Evolutionary conservation across 1,140 invertebrate genomes (phyloP).

Genomic region (Caenorhabditis briggsae): DNA sequence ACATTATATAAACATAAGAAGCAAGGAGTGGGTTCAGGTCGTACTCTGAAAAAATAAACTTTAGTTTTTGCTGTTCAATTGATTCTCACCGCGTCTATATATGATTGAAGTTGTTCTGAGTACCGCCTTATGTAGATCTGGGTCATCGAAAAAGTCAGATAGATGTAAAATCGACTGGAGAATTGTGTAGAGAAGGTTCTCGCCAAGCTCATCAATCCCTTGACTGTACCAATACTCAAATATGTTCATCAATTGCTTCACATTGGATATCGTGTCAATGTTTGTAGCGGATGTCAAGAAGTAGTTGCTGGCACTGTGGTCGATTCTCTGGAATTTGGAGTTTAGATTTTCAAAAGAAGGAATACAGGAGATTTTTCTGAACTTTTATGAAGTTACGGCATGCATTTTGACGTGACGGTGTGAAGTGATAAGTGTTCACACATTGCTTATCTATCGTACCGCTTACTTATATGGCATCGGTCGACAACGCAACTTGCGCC

Average conservation of each 20-base stretch:
- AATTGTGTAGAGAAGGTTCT: background rate
- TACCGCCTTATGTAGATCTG: constrained; percentile 9
- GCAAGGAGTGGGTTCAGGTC: constrained; percentile 12
- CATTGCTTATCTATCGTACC: too few relatives aligned
- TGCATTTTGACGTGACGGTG: too few relatives aligned
- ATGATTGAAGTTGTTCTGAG: constrained; percentile 7
- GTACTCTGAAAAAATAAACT: background rate
- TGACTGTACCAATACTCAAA: constrained; percentile 50
- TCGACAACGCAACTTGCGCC: too few relatives aligned
- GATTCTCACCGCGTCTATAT: background rate
- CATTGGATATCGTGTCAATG: constrained; percentile 32
- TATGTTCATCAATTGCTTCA: constrained; percentile 35
- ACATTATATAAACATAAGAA: constrained; percentile 25
- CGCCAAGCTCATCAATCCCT: constrained; percentile 23
- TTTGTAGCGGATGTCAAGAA: constrained; percentile 34
- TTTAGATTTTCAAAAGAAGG: background rate
- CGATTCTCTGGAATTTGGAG: background rate
- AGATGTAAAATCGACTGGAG: constrained; percentile 6
- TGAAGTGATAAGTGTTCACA: too few relatives aligned
- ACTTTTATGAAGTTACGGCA: too few relatives aligned
- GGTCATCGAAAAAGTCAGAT: constrained; percentile 40
- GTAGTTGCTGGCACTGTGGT: constrained; percentile 34
- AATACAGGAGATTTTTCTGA: too few relatives aligned
- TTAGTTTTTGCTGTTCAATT: background rate
- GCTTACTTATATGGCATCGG: too few relatives aligned